Conservation (phyloP, 2,113 vertebrate species). For the Pampusana beccarii region DNA sequence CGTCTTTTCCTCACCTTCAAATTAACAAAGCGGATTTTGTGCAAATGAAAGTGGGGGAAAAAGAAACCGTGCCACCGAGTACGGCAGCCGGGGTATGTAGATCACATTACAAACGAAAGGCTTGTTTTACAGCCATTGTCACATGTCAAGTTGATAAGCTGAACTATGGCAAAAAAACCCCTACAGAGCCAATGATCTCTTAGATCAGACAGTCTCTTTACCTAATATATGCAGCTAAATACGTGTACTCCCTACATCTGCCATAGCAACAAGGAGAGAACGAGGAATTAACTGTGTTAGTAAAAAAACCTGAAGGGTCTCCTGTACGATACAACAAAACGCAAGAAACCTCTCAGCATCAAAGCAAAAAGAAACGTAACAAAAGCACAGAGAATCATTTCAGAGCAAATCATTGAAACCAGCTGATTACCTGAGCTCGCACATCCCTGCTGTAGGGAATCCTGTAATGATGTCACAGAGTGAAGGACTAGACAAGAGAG, state of each 20-base stretch:
- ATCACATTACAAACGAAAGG: conserved; percentile 34
- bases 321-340: neutral
- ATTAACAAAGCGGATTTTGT: conserved; percentile 34
- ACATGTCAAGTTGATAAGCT: conserved; percentile 56
- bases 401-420: conserved; percentile 41
- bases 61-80: neutral
- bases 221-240: conserved; percentile 50
- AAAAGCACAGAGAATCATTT: conserved; percentile 38
- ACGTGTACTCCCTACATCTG: conserved; percentile 22
- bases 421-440: conserved; percentile 81
- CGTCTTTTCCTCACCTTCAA: neutral
- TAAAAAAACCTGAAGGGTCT: conserved; percentile 1
- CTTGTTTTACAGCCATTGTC: conserved; percentile 60
- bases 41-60: neutral
- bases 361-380: conserved; percentile 34
- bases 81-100: neutral
- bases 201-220: conserved; percentile 35
- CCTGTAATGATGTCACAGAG: conserved; percentile 80
- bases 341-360: conserved; percentile 32
- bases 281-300: conserved; percentile 44
- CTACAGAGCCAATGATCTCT: conserved; percentile 20
- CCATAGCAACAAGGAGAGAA: conserved; percentile 52
- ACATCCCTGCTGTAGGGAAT: conserved; percentile 82
- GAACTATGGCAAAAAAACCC: conserved; percentile 16
- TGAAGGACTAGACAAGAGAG: conserved; percentile 78